Percentiles rank a stretch among this genome's conserved stretches.
These are phyloP conservation scores for Calcarius ornatus DNA, from an alignment of 2,113 vertebrate species.

Conservation along the genomic window DNA sequence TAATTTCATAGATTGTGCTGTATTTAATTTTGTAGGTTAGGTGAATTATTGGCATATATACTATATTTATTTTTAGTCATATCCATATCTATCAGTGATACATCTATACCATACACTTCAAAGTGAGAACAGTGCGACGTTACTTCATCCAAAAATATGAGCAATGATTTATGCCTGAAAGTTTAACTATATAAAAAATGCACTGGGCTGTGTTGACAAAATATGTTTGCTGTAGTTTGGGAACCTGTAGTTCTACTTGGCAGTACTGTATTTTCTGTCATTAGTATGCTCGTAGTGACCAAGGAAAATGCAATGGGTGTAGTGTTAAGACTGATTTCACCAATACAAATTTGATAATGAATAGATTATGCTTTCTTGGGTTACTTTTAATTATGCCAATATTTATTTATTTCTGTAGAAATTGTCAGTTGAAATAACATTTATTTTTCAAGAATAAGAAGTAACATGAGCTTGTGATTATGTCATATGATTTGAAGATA, in stretches of 20 bases:
- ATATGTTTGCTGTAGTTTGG: background rate
- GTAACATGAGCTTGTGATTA: background rate
- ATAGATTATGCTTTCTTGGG: background rate
- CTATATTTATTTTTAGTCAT: background rate
- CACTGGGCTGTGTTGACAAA: background rate
- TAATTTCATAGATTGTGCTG: background rate
- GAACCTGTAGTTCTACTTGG: background rate
- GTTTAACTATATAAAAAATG: background rate
- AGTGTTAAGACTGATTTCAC: background rate
- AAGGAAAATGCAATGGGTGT: background rate
- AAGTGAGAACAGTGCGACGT: background rate
- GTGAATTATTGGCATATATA: background rate
- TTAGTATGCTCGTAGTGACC: background rate
- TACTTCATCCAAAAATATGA: background rate
- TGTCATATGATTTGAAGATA: background rate
- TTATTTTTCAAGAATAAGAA: conserved; percentile 1
- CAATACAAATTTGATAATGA: background rate
- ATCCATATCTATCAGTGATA: background rate
- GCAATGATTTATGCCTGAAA: background rate
- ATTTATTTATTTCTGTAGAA: conserved; percentile 11
- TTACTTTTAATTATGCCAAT: conserved; percentile 15
- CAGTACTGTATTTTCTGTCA: background rate
- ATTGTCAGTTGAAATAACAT: background rate
- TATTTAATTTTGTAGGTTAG: background rate
- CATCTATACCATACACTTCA: background rate